These are phyloP conservation scores for Mactromeris polynyma DNA, from an alignment of 2,888 invertebrate genomes.

Conservation along the genomic window DNA sequence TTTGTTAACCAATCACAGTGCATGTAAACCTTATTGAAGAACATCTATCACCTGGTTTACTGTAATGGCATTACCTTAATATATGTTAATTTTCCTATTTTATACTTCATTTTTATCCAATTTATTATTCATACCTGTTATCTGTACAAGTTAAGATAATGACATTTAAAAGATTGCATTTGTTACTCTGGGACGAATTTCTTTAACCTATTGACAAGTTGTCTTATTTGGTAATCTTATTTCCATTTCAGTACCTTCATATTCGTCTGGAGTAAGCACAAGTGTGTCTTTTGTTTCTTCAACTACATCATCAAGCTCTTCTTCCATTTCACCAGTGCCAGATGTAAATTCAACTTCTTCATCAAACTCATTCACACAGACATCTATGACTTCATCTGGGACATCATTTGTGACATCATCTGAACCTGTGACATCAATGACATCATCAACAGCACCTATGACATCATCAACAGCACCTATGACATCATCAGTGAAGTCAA, in stretches of 20 bases:
- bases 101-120: neutral
- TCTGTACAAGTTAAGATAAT: neutral
- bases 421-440: neutral
- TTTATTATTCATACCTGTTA: neutral
- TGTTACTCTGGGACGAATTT: neutral
- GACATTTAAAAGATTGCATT: neutral
- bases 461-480: conserved; percentile 19
- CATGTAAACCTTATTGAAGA: neutral
- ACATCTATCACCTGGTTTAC: neutral
- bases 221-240: neutral
- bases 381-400: conserved; percentile 29
- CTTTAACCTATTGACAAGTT: neutral
- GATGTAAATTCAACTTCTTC: conserved; percentile 13
- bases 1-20: neutral
- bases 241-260: conserved; percentile 57
- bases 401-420: conserved; percentile 14
- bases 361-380: conserved; percentile 10
- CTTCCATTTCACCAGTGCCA: neutral
- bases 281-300: conserved; percentile 20
- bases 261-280: conserved; percentile 60
- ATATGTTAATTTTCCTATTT: neutral
- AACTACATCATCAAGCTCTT: neutral
- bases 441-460: conserved; percentile 21
- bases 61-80: neutral
- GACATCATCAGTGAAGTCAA: conserved; percentile 23